Percentiles rank a stretch among this genome's conserved stretches.
These are phyloP conservation scores for Saguinus midas DNA, from an alignment of 2,113 vertebrate species.

Conservation along the genomic window DNA sequence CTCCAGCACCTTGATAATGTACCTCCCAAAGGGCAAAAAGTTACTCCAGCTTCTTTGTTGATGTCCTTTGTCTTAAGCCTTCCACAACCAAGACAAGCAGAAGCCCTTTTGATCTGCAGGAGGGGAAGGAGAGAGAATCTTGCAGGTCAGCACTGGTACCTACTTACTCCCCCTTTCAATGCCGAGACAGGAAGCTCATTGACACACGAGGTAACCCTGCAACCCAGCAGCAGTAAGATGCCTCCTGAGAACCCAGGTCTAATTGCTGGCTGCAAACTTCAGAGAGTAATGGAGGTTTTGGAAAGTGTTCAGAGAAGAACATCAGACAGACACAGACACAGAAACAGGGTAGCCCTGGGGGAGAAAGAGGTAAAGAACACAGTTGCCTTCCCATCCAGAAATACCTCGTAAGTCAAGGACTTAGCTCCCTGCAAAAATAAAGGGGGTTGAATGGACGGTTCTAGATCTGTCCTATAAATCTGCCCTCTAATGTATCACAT, in stretches of 20 bases:
- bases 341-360: neutral
- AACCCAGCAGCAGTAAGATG: rapidly evolving
- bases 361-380: neutral
- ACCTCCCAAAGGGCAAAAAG: neutral
- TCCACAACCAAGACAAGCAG: neutral
- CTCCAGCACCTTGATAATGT: neutral
- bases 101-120: neutral
- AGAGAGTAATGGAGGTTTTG: neutral
- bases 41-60: neutral
- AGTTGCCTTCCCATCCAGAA: neutral
- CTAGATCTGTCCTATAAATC: neutral
- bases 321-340: neutral
- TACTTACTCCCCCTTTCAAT: neutral
- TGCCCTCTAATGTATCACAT: neutral
- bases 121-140: neutral
- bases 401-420: neutral
- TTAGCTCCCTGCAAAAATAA: neutral
- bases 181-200: rapidly evolving
- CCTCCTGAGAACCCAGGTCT: neutral
- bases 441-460: neutral
- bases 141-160: neutral
- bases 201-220: neutral
- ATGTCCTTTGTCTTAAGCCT: neutral
- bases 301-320: constrained; percentile 17
- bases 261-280: neutral